Evolutionary conservation across 2,888 invertebrate species (phyloP).

Genomic region (Diarsia brunnea): DNA sequence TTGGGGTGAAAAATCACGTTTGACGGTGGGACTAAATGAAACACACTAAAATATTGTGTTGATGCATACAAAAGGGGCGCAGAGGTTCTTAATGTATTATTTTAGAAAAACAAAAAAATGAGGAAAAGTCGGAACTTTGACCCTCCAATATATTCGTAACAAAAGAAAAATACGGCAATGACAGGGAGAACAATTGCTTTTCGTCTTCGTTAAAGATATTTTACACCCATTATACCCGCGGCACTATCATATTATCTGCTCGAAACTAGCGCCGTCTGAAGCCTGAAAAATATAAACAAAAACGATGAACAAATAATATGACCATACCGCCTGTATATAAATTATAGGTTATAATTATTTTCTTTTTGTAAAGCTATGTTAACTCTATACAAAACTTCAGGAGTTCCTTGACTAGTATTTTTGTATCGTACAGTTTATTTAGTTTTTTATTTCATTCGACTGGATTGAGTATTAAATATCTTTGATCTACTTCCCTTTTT

Average conservation of each 20-base stretch:
- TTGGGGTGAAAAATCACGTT: neutral
- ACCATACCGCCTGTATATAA: conserved; percentile 15
- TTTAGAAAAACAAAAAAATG: neutral
- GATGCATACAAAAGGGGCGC: no score
- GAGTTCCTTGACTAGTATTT: conserved; percentile 56
- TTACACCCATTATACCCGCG: neutral
- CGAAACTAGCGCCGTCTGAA: conserved; percentile 1
- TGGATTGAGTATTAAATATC: conserved; percentile 41
- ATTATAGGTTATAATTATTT: conserved; percentile 26
- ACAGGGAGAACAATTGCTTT: neutral
- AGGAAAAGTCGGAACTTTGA: neutral
- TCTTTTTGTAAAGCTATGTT: conserved; percentile 48
- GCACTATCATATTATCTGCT: conserved; percentile 24
- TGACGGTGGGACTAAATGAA: neutral
- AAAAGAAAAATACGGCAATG: neutral
- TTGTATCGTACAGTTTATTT: conserved; percentile 39
- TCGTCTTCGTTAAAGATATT: neutral
- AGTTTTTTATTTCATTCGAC: neutral
- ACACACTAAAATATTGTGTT: neutral
- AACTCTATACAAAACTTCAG: conserved; percentile 43
- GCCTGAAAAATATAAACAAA: conserved; percentile 3
- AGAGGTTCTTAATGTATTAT: neutral
- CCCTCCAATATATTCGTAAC: neutral
- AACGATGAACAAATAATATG: conserved; percentile 22
- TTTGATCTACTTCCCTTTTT: conserved; percentile 13